Conservation (phyloP, 37 sponge, comb jelly and placozoan genomes). For the Haliclona indistincta region DNA sequence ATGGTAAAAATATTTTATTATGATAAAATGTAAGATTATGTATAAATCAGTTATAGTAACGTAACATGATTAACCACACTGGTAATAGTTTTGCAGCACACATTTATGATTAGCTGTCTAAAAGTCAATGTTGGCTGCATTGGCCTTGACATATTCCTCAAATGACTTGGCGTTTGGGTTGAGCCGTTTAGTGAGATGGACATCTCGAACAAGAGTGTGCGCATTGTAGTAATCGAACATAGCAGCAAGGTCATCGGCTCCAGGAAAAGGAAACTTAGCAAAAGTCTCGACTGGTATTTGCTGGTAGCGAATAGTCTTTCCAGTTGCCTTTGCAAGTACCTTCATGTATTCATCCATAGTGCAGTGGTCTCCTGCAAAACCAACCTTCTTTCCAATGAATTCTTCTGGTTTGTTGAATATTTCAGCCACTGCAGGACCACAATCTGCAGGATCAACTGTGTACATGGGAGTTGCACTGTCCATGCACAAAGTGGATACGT, state of each 20-base stretch:
- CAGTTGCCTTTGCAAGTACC: slow-evolving; percentile 46
- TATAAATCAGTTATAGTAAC: not conserved
- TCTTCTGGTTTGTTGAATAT: slow-evolving; percentile 48
- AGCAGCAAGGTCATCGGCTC: slow-evolving; percentile 56
- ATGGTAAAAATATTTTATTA: not conserved
- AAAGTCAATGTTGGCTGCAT: slow-evolving; percentile 29
- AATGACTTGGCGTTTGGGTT: slow-evolving; percentile 49
- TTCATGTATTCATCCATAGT: slow-evolving; percentile 50
- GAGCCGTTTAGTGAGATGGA: slow-evolving; percentile 33
- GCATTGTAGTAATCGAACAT: slow-evolving; percentile 66
- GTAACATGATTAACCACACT: not conserved
- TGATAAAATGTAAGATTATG: not conserved
- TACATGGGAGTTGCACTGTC: slow-evolving; percentile 67
- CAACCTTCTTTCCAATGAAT: slow-evolving; percentile 70
- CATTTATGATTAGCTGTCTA: not conserved
- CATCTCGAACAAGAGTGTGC: slow-evolving; percentile 37
- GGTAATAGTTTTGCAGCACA: not conserved
- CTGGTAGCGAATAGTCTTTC: slow-evolving; percentile 42
- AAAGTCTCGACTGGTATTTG: slow-evolving; percentile 41
- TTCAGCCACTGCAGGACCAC: slow-evolving; percentile 55
- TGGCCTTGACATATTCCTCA: slow-evolving; percentile 41
- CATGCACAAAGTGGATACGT: slow-evolving; percentile 39
- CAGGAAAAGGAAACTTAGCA: slow-evolving; percentile 67
- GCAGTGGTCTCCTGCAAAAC: slow-evolving; percentile 36
- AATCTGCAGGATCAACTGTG: slow-evolving; percentile 49